phyloP scores from a whole-genome alignment of 2,797 vertebrate genomes.

The Protosalanx chinensis region DNA sequence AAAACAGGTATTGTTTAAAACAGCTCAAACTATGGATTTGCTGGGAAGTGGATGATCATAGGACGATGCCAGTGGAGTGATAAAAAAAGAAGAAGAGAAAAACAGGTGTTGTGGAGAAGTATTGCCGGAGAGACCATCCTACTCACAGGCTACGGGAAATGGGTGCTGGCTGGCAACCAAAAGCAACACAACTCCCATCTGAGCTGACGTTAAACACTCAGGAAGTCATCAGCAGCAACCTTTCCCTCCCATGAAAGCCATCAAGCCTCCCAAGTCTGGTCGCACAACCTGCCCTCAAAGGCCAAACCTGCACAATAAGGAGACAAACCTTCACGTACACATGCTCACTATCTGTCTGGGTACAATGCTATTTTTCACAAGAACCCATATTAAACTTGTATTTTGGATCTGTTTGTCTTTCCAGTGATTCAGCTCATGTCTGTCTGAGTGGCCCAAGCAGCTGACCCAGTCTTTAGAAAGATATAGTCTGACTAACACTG shows the following conservation, averaged over 20 bases:
- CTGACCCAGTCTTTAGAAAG: constrained; percentile 46
- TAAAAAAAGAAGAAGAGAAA: no score
- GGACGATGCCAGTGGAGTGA: not conserved
- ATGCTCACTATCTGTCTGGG: not conserved
- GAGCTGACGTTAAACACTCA: constrained; percentile 19
- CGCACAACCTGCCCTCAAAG: not conserved
- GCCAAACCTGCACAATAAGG: not conserved
- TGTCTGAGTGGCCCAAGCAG: constrained; percentile 29
- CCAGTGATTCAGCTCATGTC: constrained; percentile 33
- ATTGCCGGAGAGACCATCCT: not conserved
- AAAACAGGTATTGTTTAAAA: no score
- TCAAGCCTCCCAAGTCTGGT: not conserved
- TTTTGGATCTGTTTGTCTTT: constrained; percentile 47
- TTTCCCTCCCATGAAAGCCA: constrained; percentile 16
- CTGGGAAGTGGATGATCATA: not conserved
- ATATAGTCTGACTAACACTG: constrained; percentile 36
- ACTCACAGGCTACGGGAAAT: constrained; percentile 4
- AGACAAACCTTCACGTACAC: not conserved
- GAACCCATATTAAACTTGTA: constrained; percentile 41
- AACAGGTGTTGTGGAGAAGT: not conserved
- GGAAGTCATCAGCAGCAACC: constrained; percentile 2
- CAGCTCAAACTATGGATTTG: not conserved
- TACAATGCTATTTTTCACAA: not conserved
- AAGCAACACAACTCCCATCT: constrained; percentile 31
- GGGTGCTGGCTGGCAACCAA: constrained; percentile 28